Evolutionary conservation across 2,888 invertebrate species (phyloP).

Genomic region (Octodonta nipae): DNA sequence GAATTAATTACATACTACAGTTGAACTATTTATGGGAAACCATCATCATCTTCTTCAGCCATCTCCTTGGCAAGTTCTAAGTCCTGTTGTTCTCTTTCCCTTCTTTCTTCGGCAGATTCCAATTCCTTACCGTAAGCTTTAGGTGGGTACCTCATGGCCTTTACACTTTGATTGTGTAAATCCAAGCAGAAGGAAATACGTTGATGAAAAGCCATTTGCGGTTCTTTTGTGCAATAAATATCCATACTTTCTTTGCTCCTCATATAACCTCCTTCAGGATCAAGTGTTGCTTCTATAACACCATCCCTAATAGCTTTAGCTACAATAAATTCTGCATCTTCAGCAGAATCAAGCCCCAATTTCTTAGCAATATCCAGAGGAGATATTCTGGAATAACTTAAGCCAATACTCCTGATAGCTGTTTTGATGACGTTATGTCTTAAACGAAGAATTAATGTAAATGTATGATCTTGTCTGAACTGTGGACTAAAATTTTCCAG

Average conservation of each 20-base stretch:
- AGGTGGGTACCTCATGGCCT: constrained; percentile 98
- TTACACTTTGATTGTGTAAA: constrained; percentile 96
- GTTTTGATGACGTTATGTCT: constrained; percentile 99
- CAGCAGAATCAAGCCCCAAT: constrained; percentile 82
- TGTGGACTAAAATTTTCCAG: constrained; percentile 80
- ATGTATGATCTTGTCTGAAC: constrained; percentile 89
- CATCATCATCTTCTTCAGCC: constrained; percentile 98
- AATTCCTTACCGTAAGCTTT: constrained; percentile 96
- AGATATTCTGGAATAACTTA: constrained; percentile 92
- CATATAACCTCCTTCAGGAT: constrained; percentile 92
- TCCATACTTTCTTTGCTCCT: constrained; percentile 94
- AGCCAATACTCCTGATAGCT: constrained; percentile 86
- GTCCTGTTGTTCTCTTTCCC: constrained; percentile 95
- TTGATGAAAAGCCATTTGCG: constrained; percentile 90
- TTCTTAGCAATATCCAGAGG: constrained; percentile 90
- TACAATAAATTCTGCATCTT: constrained; percentile 98
- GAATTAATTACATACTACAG: too few species aligned
- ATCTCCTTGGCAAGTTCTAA: constrained; percentile 98
- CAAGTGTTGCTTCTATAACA: constrained; percentile 93
- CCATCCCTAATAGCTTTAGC: constrained; percentile 96
- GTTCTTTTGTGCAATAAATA: constrained; percentile 91
- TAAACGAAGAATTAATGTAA: constrained; percentile 85
- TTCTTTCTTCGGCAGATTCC: constrained; percentile 90
- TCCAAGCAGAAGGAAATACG: constrained; percentile 94
- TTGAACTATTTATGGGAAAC: constrained; percentile 46